These are phyloP conservation scores for Patella pellucida DNA, from an alignment of 2,888 invertebrate genomes.

Conservation along the genomic window DNA sequence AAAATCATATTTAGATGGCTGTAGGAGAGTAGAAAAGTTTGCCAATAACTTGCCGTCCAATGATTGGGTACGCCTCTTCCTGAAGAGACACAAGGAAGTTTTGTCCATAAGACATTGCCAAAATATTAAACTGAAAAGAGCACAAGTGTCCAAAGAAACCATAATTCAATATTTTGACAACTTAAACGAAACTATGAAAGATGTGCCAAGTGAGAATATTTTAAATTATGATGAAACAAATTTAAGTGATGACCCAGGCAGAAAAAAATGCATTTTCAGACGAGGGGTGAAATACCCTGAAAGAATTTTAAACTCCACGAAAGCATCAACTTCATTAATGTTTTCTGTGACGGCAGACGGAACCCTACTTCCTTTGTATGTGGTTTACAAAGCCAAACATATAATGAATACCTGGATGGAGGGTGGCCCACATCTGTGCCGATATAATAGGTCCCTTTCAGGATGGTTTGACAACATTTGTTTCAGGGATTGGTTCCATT, in stretches of 20 bases:
- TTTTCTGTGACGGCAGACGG: slow-evolving; percentile 68
- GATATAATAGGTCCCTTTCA: slow-evolving; percentile 67
- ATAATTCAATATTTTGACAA: slow-evolving; percentile 19
- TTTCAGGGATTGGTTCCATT: slow-evolving; percentile 64
- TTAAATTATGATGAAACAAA: slow-evolving; percentile 67
- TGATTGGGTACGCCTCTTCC: too few relatives aligned
- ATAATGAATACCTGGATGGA: slow-evolving; percentile 69
- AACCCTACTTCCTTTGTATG: slow-evolving; percentile 66
- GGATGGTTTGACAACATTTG: slow-evolving; percentile 61
- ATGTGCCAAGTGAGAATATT: slow-evolving; percentile 43
- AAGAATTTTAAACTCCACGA: slow-evolving; percentile 62
- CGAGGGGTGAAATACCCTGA: slow-evolving; percentile 54
- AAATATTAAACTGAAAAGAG: slow-evolving; percentile 19
- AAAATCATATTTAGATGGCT: neutral
- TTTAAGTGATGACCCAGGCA: slow-evolving; percentile 65
- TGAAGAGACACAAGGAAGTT: too few relatives aligned
- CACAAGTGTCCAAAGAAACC: slow-evolving; percentile 7
- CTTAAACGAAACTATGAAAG: slow-evolving; percentile 15
- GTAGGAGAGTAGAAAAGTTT: too few relatives aligned
- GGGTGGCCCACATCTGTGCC: slow-evolving; percentile 63
- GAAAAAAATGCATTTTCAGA: slow-evolving; percentile 28
- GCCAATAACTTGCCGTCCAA: too few relatives aligned
- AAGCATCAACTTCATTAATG: slow-evolving; percentile 66
- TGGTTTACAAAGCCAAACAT: slow-evolving; percentile 70
- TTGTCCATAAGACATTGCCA: neutral